Conservation (phyloP, 2,797 vertebrate genomes). For the Potorous gilbertii region DNA sequence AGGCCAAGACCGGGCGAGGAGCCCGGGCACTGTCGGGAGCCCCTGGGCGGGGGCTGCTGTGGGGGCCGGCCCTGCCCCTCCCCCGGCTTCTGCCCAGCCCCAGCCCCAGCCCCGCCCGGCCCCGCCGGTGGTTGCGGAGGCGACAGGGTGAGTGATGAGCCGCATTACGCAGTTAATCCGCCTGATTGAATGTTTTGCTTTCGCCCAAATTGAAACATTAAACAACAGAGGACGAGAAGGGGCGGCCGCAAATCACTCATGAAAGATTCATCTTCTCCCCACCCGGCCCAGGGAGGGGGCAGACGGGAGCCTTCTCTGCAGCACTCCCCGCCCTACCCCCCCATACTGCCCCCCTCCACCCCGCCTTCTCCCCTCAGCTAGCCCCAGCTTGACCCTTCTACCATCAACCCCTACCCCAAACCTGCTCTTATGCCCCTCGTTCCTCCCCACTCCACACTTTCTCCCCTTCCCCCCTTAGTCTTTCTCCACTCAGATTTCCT, state of each 20-base stretch:
- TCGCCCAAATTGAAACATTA: slow-evolving; percentile 99
- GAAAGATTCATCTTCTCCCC: slow-evolving; percentile 97
- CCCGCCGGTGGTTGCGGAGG: slow-evolving; percentile 89
- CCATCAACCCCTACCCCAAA: slow-evolving; percentile 77
- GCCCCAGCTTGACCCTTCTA: slow-evolving; percentile 75
- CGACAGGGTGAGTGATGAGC: slow-evolving; percentile 98
- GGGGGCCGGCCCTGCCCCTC: slow-evolving; percentile 36
- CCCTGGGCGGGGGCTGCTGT: slow-evolving; percentile 16
- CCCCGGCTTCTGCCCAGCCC: slow-evolving; percentile 54
- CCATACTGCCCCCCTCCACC: slow-evolving; percentile 69
- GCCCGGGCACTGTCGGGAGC: not conserved
- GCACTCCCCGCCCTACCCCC: slow-evolving; percentile 70
- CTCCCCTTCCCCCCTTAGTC: not conserved
- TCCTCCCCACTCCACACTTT: not conserved
- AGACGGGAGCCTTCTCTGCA: slow-evolving; percentile 34
- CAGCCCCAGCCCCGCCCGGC: slow-evolving; percentile 63
- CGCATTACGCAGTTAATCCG: slow-evolving; percentile 99
- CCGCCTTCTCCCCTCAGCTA: slow-evolving; percentile 77
- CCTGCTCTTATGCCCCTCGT: not conserved
- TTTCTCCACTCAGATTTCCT: not conserved
- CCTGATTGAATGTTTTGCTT: slow-evolving; percentile 99
- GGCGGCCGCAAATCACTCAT: slow-evolving; percentile 90
- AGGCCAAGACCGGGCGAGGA: slow-evolving; percentile 10
- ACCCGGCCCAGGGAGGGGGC: slow-evolving; percentile 68
- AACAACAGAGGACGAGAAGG: slow-evolving; percentile 93